phyloP scores from a whole-genome alignment of 2,113 vertebrate genomes.

The Tragelaphus imberbis region DNA sequence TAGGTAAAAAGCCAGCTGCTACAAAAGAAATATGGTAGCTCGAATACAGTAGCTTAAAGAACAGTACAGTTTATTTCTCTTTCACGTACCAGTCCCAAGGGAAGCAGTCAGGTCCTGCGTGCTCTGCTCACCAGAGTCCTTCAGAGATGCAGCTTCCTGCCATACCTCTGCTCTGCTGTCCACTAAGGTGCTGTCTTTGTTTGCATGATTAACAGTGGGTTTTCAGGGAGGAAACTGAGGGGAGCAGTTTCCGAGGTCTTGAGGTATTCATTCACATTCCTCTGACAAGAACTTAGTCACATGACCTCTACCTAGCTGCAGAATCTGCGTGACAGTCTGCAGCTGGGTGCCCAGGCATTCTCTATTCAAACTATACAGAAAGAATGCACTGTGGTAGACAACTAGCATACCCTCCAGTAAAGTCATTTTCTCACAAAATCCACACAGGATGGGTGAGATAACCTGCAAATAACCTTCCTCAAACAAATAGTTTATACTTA shows the following conservation, averaged over 20 bases:
- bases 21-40: neutral
- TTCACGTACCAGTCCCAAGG: neutral
- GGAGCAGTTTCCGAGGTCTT: neutral
- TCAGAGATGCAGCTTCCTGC: neutral
- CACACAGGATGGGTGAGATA: neutral
- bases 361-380: neutral
- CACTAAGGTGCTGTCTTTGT: neutral
- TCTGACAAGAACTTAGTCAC: neutral
- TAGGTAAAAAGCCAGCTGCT: neutral
- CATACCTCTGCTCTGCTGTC: neutral
- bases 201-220: neutral
- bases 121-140: neutral
- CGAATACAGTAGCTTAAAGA: neutral
- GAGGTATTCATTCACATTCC: neutral
- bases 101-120: neutral
- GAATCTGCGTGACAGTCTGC: neutral
- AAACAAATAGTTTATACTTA: neutral
- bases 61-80: neutral
- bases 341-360: neutral
- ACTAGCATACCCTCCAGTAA: neutral
- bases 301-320: no score
- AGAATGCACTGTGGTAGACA: neutral
- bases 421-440: neutral
- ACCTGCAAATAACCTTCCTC: neutral
- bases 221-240: neutral